These are phyloP conservation scores for Hippopotamyrus pictus DNA, from an alignment of 2,797 vertebrate genomes.

Conservation along the genomic window DNA sequence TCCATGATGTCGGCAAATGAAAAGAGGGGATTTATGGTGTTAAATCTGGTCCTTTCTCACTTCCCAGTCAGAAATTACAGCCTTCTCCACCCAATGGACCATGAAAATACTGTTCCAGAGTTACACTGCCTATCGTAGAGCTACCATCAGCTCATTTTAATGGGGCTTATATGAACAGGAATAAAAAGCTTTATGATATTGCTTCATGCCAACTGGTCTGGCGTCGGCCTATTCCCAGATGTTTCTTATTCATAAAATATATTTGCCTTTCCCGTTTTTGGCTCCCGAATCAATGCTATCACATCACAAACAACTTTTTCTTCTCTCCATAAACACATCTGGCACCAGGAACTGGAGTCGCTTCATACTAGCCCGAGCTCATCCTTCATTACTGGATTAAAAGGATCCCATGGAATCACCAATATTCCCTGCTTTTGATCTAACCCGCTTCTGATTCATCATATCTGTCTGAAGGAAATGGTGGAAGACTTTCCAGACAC, in stretches of 20 bases:
- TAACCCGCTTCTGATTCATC: conserved; percentile 49
- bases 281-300: conserved; percentile 63
- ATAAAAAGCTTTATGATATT: conserved; percentile 16
- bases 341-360: conserved; percentile 70
- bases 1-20: background rate
- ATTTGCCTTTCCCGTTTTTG: conserved; percentile 54
- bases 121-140: conserved; percentile 8
- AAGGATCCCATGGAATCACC: conserved; percentile 74
- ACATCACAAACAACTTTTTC: conserved; percentile 70
- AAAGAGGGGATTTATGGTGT: background rate
- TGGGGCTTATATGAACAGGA: conserved; percentile 17
- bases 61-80: conserved; percentile 2
- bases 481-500: conserved; percentile 62
- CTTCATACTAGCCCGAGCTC: conserved; percentile 75
- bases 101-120: conserved; percentile 12
- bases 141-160: conserved; percentile 17
- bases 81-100: conserved; percentile 12
- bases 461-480: conserved; percentile 61
- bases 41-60: background rate
- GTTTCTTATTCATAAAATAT: conserved; percentile 48
- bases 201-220: conserved; percentile 37
- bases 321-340: conserved; percentile 75
- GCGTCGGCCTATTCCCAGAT: conserved; percentile 53
- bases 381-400: conserved; percentile 82
- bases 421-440: conserved; percentile 64